phyloP scores from a whole-genome alignment of 2,888 invertebrate species.

The Sinelater perroti region DNA sequence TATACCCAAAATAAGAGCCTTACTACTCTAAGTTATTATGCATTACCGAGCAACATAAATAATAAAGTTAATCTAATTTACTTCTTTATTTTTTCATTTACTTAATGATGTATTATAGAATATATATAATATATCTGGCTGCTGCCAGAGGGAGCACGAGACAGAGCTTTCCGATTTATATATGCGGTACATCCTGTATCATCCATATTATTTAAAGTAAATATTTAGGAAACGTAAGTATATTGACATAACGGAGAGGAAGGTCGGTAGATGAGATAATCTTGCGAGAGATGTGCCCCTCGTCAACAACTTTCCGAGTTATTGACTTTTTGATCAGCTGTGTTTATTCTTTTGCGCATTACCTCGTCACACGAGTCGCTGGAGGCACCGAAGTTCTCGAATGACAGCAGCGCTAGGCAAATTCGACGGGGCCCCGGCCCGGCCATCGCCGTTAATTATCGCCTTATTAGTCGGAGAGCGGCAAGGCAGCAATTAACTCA shows the following conservation, averaged over 20 bases:
- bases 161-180: conserved; percentile 15
- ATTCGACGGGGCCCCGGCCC: neutral
- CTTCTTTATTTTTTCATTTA: no score
- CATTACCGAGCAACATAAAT: no score
- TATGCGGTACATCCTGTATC: conserved; percentile 30
- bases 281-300: conserved; percentile 45
- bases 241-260: conserved; percentile 35
- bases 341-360: conserved; percentile 52
- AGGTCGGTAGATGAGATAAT: conserved; percentile 43
- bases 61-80: no score
- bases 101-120: no score
- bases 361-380: conserved; percentile 50
- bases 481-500: no score
- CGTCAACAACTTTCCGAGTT: conserved; percentile 53
- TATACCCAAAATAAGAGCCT: no score
- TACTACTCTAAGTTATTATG: no score
- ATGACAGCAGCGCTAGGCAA: conserved; percentile 8
- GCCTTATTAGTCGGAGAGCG: no score
- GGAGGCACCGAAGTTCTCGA: conserved; percentile 26
- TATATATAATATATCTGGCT: no score
- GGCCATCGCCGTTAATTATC: no score
- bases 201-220: conserved; percentile 36
- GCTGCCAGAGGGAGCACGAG: neutral
- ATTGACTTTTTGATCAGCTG: conserved; percentile 57
- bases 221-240: conserved; percentile 38